Percentiles rank a stretch among this genome's conserved stretches.
phyloP scores from a whole-genome alignment of 2,797 vertebrate genomes.

The Coracias cyanogaster region DNA sequence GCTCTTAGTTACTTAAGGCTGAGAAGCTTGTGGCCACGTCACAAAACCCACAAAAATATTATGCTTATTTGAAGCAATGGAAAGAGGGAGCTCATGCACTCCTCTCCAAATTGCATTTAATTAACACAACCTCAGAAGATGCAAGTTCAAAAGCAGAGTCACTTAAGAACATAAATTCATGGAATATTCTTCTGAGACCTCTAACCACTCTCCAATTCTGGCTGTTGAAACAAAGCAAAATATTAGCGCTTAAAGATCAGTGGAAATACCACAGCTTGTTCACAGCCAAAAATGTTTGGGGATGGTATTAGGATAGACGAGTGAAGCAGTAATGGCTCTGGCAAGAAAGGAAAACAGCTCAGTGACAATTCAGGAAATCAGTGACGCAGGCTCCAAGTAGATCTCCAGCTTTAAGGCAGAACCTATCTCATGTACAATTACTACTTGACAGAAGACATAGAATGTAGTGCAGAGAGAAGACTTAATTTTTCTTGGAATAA shows the following conservation, averaged over 20 bases:
- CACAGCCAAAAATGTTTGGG: background rate
- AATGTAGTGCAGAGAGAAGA: accelerated
- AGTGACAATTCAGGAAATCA: background rate
- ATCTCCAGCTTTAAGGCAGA: background rate
- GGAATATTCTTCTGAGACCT: background rate
- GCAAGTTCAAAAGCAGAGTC: background rate
- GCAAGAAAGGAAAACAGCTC: background rate
- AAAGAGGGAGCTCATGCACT: background rate
- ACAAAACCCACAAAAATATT: background rate
- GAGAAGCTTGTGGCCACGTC: background rate
- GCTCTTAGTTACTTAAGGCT: background rate
- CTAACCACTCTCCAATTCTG: background rate
- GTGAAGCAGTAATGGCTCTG: background rate
- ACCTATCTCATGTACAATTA: background rate
- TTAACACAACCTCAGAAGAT: background rate
- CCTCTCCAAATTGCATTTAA: background rate
- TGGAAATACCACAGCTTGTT: background rate
- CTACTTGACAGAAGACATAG: background rate
- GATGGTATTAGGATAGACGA: background rate
- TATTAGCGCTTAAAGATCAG: background rate
- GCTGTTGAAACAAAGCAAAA: background rate
- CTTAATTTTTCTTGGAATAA: background rate
- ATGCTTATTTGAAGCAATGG: background rate
- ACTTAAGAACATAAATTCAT: background rate
- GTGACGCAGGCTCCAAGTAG: background rate